These are phyloP conservation scores for Catocala fraxini DNA, from an alignment of 2,888 invertebrate species.

Conservation along the genomic window DNA sequence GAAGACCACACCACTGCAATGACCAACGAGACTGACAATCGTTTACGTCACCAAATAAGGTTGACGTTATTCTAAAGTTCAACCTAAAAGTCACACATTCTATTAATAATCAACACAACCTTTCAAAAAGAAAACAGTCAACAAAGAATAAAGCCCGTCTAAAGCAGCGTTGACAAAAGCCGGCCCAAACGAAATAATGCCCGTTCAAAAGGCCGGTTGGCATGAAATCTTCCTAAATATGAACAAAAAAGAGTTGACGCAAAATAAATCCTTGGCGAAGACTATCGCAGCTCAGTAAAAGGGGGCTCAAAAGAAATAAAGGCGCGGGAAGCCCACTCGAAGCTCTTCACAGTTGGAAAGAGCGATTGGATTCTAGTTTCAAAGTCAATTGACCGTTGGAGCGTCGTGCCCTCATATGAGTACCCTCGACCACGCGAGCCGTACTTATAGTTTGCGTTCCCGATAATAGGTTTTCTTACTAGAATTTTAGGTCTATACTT, in stretches of 20 bases:
- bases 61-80: not conserved
- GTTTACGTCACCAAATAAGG: not conserved
- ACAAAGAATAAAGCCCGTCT: not conserved
- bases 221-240: slow-evolving; percentile 7
- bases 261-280: slow-evolving; percentile 12
- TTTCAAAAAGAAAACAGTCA: not conserved
- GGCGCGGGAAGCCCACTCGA: slow-evolving; percentile 41
- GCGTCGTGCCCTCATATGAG: slow-evolving; percentile 49
- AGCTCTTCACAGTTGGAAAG: slow-evolving; percentile 51
- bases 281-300: slow-evolving; percentile 17
- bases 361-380: slow-evolving; percentile 62
- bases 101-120: not conserved
- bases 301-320: slow-evolving; percentile 46
- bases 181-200: not conserved
- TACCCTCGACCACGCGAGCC: slow-evolving; percentile 46
- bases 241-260: not conserved
- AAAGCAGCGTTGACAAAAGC: not conserved
- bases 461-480: slow-evolving; percentile 10
- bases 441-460: slow-evolving; percentile 17
- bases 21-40: too few species aligned
- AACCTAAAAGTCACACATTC: not conserved
- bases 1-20: too few species aligned
- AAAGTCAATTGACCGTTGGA: slow-evolving; percentile 64
- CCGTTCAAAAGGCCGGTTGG: not conserved
- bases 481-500: slow-evolving; percentile 1